Percentiles rank a stretch among this genome's conserved stretches.
Conservation (phyloP, 1,140 invertebrate species). For the Drosophila novamexicana region DNA sequence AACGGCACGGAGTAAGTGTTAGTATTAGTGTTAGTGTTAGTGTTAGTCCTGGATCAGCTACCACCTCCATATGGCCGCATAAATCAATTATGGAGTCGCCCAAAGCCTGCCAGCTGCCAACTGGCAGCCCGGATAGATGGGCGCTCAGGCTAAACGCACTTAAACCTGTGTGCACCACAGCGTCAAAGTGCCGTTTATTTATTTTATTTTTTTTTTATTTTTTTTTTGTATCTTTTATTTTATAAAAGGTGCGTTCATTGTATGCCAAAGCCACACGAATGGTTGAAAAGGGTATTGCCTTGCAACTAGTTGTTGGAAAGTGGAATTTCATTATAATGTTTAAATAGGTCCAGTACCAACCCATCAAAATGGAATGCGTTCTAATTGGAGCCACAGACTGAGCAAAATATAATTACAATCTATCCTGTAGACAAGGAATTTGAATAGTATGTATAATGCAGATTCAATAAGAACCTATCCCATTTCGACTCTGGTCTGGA, state of each 20-base stretch:
- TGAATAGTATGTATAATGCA: no score
- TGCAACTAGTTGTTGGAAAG: no score
- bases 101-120: constrained; percentile 31
- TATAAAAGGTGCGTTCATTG: constrained; percentile 29
- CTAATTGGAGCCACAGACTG: no score
- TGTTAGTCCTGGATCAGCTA: neutral
- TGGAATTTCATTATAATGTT: no score
- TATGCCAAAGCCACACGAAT: constrained; percentile 10
- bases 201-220: constrained; percentile 16
- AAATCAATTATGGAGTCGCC: constrained; percentile 48
- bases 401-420: no score
- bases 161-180: neutral
- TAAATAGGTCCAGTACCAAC: no score
- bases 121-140: constrained; percentile 29
- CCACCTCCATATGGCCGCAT: constrained; percentile 33
- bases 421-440: no score
- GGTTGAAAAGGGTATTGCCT: neutral
- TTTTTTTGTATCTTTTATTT: constrained; percentile 37
- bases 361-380: no score
- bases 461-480: no score
- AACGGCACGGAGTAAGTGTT: constrained; percentile 50
- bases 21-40: neutral
- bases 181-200: constrained; percentile 32
- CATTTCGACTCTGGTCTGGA: no score
- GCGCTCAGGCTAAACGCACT: neutral